phyloP scores from a whole-genome alignment of 1,140 invertebrate species.

The Chironomus striatipennis region DNA sequence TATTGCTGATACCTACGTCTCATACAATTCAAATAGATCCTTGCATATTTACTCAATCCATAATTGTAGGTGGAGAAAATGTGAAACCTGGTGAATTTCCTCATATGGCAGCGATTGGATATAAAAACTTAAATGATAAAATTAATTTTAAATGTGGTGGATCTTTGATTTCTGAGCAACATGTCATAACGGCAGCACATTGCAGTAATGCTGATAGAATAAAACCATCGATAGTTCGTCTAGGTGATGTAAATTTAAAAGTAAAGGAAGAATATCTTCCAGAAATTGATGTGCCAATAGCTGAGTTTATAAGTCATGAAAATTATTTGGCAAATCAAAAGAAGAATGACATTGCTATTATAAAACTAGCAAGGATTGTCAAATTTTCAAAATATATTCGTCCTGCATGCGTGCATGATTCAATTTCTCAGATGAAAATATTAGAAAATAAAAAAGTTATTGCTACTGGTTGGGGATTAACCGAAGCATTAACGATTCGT shows the following conservation, averaged over 20 bases:
- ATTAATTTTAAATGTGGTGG: constrained; percentile 29
- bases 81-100: neutral
- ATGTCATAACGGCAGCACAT: constrained; percentile 37
- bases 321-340: constrained; percentile 43
- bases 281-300: constrained; percentile 30
- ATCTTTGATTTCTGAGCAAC: constrained; percentile 36
- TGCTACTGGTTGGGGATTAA: constrained; percentile 28
- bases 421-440: constrained; percentile 33
- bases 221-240: neutral
- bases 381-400: constrained; percentile 41
- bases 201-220: constrained; percentile 27
- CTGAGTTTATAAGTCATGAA: constrained; percentile 40
- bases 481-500: constrained; percentile 30
- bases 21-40: neutral
- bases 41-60: neutral
- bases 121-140: neutral
- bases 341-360: constrained; percentile 55
- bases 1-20: constrained; percentile 35
- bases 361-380: constrained; percentile 43
- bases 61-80: neutral
- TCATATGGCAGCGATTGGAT: neutral
- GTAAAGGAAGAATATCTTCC: constrained; percentile 23
- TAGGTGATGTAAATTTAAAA: neutral
- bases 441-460: constrained; percentile 31
- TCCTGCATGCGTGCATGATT: constrained; percentile 54